A percentile compares a stretch with the other conserved stretches of the same genome.
Evolutionary conservation across 2,888 invertebrate species (phyloP).

Genomic region (Stenurella melanura): DNA sequence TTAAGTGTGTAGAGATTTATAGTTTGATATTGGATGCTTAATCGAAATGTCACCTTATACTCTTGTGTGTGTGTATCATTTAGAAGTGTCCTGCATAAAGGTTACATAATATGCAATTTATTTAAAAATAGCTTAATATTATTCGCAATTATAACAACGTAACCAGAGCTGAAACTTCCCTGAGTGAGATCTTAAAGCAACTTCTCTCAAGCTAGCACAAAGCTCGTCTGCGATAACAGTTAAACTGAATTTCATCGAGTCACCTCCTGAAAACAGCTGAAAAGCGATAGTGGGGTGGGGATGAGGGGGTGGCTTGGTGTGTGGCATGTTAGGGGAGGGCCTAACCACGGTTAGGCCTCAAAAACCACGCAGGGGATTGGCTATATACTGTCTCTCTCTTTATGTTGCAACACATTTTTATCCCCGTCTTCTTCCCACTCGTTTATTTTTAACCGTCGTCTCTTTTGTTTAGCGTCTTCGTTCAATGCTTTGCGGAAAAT

Average conservation of each 20-base stretch:
- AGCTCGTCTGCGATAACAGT: slow-evolving; percentile 29
- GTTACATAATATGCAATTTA: no score
- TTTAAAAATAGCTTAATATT: neutral
- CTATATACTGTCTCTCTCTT: slow-evolving; percentile 67
- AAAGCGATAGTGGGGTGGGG: slow-evolving; percentile 57
- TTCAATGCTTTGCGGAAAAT: slow-evolving; percentile 39
- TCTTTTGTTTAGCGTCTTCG: slow-evolving; percentile 48
- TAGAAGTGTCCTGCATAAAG: no score
- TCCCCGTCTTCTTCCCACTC: slow-evolving; percentile 49
- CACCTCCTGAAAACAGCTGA: slow-evolving; percentile 60
- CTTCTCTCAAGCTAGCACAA: neutral
- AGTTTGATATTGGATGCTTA: no score
- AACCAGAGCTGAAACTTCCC: neutral
- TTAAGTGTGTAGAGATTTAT: no score
- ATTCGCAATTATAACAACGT: neutral
- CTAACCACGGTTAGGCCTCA: slow-evolving; percentile 74
- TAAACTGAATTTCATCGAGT: slow-evolving; percentile 51
- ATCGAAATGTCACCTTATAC: no score
- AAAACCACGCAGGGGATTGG: slow-evolving; percentile 75
- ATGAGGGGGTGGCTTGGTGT: slow-evolving; percentile 69
- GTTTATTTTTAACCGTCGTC: slow-evolving; percentile 45
- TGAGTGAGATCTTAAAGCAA: slow-evolving; percentile 1
- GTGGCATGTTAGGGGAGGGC: slow-evolving; percentile 73
- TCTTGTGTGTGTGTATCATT: neutral
- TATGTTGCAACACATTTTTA: slow-evolving; percentile 54